phyloP scores from a whole-genome alignment of 2,888 invertebrate genomes.

The Rhagonycha fulva region DNA sequence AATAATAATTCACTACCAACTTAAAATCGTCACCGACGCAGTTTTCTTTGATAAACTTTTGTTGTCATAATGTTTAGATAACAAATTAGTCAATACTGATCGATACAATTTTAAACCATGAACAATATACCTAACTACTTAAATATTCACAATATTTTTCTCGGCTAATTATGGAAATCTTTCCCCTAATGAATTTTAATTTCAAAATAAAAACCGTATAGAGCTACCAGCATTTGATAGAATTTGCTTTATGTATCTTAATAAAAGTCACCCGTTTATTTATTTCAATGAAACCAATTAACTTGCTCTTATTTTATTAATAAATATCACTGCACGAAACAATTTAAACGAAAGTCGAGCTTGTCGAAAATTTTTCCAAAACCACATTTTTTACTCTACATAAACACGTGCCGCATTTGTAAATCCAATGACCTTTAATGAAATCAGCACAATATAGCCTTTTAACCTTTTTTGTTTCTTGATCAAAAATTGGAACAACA shows the following conservation, averaged over 20 bases:
- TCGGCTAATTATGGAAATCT: not conserved
- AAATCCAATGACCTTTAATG: slow-evolving; percentile 11
- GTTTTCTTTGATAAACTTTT: not conserved
- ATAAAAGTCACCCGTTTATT: not conserved
- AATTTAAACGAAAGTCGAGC: not conserved
- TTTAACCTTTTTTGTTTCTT: slow-evolving; percentile 11
- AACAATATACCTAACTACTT: too few relatives aligned
- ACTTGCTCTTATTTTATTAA: not conserved
- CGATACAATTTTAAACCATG: not conserved
- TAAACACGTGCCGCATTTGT: slow-evolving; percentile 11
- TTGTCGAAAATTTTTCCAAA: not conserved
- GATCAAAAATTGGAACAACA: not conserved
- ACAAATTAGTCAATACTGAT: not conserved
- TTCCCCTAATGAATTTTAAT: not conserved
- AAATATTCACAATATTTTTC: not conserved
- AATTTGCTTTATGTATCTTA: not conserved
- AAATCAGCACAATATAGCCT: slow-evolving; percentile 9
- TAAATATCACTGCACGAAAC: not conserved
- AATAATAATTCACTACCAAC: not conserved
- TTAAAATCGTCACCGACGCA: not conserved
- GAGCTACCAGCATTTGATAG: not conserved
- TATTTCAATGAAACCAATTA: not conserved
- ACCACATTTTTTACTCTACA: not conserved
- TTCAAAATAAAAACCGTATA: not conserved
- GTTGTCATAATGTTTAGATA: not conserved